Conservation (phyloP, 2,797 vertebrate species). For the Octomys mimax region DNA sequence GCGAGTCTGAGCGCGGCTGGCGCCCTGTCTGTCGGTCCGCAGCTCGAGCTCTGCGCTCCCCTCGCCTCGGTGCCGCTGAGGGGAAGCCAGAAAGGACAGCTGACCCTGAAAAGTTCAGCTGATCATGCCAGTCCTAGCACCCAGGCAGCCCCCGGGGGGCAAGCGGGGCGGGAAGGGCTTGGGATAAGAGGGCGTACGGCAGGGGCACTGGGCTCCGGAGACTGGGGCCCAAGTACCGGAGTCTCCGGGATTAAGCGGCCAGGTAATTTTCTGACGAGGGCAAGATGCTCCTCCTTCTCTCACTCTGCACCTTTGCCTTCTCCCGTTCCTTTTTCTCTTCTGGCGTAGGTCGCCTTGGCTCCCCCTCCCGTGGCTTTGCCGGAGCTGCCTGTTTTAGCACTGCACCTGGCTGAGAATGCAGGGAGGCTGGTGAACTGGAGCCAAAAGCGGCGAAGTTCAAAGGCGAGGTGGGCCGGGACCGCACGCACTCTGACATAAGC, state of each 20-base stretch:
- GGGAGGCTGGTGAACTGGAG: slow-evolving; percentile 93
- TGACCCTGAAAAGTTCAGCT: slow-evolving; percentile 86
- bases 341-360: not conserved
- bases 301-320: slow-evolving; percentile 69
- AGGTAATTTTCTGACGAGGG: slow-evolving; percentile 73
- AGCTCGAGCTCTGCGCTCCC: slow-evolving; percentile 51
- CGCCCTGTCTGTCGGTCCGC: slow-evolving; percentile 61
- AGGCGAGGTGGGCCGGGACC: slow-evolving; percentile 95
- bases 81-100: slow-evolving; percentile 74
- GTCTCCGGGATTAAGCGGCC: slow-evolving; percentile 74
- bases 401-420: slow-evolving; percentile 95
- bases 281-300: slow-evolving; percentile 71
- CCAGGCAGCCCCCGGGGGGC: slow-evolving; percentile 79
- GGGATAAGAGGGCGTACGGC: slow-evolving; percentile 11
- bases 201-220: slow-evolving; percentile 25
- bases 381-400: slow-evolving; percentile 91
- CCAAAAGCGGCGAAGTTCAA: slow-evolving; percentile 97
- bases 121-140: slow-evolving; percentile 88
- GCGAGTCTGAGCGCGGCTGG: slow-evolving; percentile 48
- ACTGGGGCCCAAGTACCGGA: slow-evolving; percentile 59
- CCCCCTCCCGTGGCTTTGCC: slow-evolving; percentile 83
- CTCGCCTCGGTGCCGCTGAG: slow-evolving; percentile 69
- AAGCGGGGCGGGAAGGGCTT: slow-evolving; percentile 55
- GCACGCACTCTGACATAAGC: slow-evolving; percentile 97
- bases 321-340: slow-evolving; percentile 25